These are phyloP conservation scores for Endotricha flammealis DNA, from an alignment of 2,888 invertebrate species.

Conservation along the genomic window DNA sequence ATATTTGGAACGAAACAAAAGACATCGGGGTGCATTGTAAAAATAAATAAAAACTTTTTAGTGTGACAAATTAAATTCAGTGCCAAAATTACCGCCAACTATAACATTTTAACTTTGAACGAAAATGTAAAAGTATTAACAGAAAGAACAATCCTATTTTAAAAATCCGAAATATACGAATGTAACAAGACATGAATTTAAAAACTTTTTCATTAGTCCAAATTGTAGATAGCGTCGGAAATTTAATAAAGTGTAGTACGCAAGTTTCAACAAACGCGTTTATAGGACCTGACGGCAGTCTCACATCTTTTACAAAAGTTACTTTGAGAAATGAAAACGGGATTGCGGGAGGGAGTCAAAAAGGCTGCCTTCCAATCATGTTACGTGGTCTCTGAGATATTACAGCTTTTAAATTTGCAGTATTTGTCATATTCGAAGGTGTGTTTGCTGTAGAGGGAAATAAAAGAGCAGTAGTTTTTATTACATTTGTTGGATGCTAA, in stretches of 20 bases:
- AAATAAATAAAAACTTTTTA: too few species aligned
- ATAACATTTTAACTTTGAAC: too few species aligned
- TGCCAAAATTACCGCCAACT: too few species aligned
- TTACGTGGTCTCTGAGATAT: slow-evolving; percentile 43
- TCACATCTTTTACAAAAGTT: slow-evolving; percentile 23
- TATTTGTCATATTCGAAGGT: slow-evolving; percentile 2
- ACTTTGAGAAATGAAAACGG: slow-evolving; percentile 41
- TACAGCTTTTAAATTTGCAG: slow-evolving; percentile 27
- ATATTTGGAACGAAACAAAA: too few species aligned
- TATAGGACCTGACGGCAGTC: slow-evolving; percentile 18
- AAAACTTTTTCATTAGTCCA: slow-evolving; percentile 5
- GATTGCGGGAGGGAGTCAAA: slow-evolving; percentile 33
- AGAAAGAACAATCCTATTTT: too few species aligned
- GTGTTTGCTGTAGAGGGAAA: slow-evolving; percentile 2
- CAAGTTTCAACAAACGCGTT: slow-evolving; percentile 5
- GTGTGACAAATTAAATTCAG: too few species aligned
- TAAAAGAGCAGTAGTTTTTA: not conserved
- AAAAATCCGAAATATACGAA: not conserved
- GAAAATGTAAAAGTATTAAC: too few species aligned
- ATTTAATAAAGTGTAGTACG: slow-evolving; percentile 7
- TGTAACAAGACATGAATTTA: not conserved
- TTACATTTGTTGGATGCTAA: too few species aligned
- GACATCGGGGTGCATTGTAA: too few species aligned
- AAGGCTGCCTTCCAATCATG: slow-evolving; percentile 44
- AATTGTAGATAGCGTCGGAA: not conserved